phyloP scores from a whole-genome alignment of 2,113 vertebrate species.

The Myotis lucifugus region DNA sequence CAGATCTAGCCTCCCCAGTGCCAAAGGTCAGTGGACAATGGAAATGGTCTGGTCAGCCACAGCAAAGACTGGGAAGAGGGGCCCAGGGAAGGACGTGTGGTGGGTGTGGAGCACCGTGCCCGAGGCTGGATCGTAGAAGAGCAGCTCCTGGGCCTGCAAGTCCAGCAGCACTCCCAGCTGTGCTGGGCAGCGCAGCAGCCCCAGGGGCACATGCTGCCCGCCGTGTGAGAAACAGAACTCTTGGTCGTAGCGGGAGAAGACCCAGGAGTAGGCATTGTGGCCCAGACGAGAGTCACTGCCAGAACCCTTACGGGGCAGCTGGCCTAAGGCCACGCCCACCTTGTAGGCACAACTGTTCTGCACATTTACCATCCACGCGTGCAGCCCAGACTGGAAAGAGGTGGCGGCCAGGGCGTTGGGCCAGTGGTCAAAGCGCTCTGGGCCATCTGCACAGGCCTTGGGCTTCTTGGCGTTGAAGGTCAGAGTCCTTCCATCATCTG shows the following conservation, averaged over 20 bases:
- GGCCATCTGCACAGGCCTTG: constrained; percentile 83
- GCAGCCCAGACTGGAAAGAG: constrained; percentile 87
- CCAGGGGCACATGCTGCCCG: constrained; percentile 81
- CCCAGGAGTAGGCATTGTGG: constrained; percentile 92
- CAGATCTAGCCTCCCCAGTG: neutral
- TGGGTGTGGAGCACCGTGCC: constrained; percentile 86
- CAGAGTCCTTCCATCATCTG: constrained; percentile 88
- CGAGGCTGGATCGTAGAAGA: constrained; percentile 91
- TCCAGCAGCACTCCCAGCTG: constrained; percentile 91
- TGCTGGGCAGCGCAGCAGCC: constrained; percentile 84
- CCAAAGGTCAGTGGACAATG: constrained; percentile 67
- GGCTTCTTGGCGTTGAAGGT: constrained; percentile 89
- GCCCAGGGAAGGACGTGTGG: constrained; percentile 81
- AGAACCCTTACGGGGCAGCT: constrained; percentile 90
- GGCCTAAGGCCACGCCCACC: constrained; percentile 91
- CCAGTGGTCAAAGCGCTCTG: constrained; percentile 93
- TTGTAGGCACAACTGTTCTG: constrained; percentile 93
- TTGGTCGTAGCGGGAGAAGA: constrained; percentile 91
- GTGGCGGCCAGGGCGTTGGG: constrained; percentile 91
- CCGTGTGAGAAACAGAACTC: constrained; percentile 92
- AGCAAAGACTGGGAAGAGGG: constrained; percentile 90
- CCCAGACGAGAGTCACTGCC: constrained; percentile 90
- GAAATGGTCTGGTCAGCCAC: constrained; percentile 91
- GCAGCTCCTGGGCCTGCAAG: constrained; percentile 88
- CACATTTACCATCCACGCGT: constrained; percentile 91